These are phyloP conservation scores for Cylloceria caligata DNA, from an alignment of 2,888 invertebrate genomes.

Conservation along the genomic window DNA sequence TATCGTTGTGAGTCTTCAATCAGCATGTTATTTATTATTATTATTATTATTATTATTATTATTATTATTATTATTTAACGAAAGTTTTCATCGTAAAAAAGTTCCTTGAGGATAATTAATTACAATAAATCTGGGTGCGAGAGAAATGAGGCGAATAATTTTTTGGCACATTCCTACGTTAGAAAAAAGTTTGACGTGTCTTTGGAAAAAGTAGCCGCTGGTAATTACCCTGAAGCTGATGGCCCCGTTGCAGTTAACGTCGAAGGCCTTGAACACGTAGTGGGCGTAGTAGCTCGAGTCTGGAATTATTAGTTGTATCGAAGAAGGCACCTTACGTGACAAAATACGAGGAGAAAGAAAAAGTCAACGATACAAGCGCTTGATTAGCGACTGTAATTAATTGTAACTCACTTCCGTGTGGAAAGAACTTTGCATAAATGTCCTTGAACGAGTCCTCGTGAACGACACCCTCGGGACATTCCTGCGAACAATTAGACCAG, in stretches of 20 bases:
- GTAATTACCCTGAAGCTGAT: conserved; percentile 98
- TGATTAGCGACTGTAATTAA: conserved; percentile 1
- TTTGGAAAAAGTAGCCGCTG: conserved; percentile 23
- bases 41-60: no score
- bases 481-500: conserved; percentile 88
- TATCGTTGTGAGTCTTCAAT: no score
- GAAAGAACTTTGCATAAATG: conserved; percentile 99
- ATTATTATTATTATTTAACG: no score
- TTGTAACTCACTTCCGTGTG: conserved; percentile 97
- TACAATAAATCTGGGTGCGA: background rate
- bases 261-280: conserved; percentile 99
- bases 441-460: conserved; percentile 99
- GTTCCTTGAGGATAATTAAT: no score
- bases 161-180: no score
- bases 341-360: conserved; percentile 3
- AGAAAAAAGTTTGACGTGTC: background rate
- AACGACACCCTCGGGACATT: conserved; percentile 98
- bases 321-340: no score
- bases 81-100: no score
- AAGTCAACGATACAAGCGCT: background rate
- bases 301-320: conserved; percentile 86
- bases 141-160: no score
- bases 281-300: conserved; percentile 98
- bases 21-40: no score
- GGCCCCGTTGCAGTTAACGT: conserved; percentile 98